Percentiles rank a stretch among this genome's conserved stretches.
phyloP scores from a whole-genome alignment of 2,888 invertebrate species.

The Drosophila monieri region DNA sequence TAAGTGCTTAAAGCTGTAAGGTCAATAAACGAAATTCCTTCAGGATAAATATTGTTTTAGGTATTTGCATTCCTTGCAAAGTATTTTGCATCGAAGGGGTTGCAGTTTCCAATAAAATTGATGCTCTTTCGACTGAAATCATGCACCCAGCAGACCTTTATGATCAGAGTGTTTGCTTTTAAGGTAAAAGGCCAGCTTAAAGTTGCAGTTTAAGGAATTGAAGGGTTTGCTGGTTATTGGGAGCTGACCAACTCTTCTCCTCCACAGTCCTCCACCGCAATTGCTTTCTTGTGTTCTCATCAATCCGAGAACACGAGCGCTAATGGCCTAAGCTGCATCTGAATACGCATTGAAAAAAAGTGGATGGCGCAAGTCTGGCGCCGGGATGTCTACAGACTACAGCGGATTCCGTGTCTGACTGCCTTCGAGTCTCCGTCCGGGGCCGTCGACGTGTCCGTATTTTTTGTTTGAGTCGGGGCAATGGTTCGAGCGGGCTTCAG shows the following conservation, averaged over 20 bases:
- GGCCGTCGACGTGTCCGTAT: slow-evolving; percentile 18
- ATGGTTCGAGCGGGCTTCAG: slow-evolving; percentile 44
- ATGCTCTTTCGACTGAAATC: neutral
- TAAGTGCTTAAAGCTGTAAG: slow-evolving; percentile 22
- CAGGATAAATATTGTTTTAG: too few relatives aligned
- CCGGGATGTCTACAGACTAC: slow-evolving; percentile 32
- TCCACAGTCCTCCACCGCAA: slow-evolving; percentile 23
- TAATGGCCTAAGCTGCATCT: slow-evolving; percentile 41
- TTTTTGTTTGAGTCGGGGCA: slow-evolving; percentile 40
- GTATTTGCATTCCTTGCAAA: neutral
- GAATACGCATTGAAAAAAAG: slow-evolving; percentile 11
- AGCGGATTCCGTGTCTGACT: slow-evolving; percentile 28
- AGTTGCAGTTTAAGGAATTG: neutral
- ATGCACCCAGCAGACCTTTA: too few relatives aligned
- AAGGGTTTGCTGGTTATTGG: neutral
- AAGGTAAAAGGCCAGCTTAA: neutral
- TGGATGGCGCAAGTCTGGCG: slow-evolving; percentile 30
- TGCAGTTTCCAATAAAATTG: neutral
- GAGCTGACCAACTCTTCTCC: slow-evolving; percentile 18
- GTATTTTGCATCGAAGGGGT: neutral
- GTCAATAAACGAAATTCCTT: neutral
- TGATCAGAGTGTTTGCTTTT: neutral
- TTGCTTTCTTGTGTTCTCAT: slow-evolving; percentile 31
- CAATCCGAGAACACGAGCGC: slow-evolving; percentile 37
- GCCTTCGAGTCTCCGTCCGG: slow-evolving; percentile 16